Percentiles rank a stretch among this genome's conserved stretches.
Conservation (phyloP, 2,888 invertebrate genomes). For the Glyphotaelius pellucidus region DNA sequence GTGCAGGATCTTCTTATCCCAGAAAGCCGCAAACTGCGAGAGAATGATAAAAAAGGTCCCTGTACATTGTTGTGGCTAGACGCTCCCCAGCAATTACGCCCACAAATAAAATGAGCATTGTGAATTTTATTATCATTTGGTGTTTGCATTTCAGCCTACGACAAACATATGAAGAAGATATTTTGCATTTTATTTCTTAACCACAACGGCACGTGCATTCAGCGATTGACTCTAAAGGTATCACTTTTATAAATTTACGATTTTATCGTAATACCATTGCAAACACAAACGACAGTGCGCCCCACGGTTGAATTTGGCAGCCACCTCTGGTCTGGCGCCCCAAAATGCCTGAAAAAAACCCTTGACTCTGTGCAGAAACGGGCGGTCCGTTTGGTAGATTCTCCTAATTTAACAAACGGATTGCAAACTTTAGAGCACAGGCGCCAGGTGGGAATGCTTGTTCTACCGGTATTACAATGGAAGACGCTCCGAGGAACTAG, state of each 20-base stretch:
- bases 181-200: not conserved
- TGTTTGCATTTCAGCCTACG: not conserved
- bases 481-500: too few relatives aligned
- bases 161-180: not conserved
- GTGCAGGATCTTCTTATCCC: slow-evolving; percentile 50
- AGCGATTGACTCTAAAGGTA: not conserved
- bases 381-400: too few relatives aligned
- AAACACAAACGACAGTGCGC: too few relatives aligned
- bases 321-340: too few relatives aligned
- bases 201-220: not conserved
- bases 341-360: too few relatives aligned
- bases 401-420: too few relatives aligned
- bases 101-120: slow-evolving; percentile 3
- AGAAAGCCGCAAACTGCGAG: slow-evolving; percentile 51
- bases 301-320: too few relatives aligned
- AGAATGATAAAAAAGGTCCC: slow-evolving; percentile 50
- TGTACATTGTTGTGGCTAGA: slow-evolving; percentile 48
- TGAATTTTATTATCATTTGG: not conserved
- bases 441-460: too few relatives aligned
- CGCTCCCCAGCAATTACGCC: slow-evolving; percentile 37
- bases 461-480: too few relatives aligned
- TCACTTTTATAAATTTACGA: not conserved
- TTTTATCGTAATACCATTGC: not conserved
- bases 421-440: too few relatives aligned
- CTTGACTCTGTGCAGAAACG: too few relatives aligned